Evolutionary conservation across 64 coral and sea anemone species (phyloP).

Genomic region (Actinia tenebrosa): DNA sequence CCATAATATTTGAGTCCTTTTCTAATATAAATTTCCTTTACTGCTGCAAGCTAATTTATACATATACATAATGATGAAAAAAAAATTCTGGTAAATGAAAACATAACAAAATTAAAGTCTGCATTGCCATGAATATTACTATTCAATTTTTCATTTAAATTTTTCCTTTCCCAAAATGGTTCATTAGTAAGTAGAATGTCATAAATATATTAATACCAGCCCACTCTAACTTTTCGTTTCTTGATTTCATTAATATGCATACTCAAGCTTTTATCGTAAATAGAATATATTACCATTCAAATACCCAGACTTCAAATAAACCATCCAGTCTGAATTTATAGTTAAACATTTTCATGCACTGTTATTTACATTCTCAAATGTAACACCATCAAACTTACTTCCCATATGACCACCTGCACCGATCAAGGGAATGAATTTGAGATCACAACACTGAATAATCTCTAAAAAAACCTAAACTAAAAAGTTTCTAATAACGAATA

Average conservation of each 20-base stretch:
- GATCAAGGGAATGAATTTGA: not conserved
- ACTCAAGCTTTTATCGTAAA: not conserved
- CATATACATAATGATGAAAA: not conserved
- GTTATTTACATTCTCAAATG: not conserved
- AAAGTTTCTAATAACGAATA: not conserved
- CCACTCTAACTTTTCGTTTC: not conserved
- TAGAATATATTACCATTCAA: not conserved
- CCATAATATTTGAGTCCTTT: no score
- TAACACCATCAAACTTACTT: not conserved
- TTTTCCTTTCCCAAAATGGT: not conserved
- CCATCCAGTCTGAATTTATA: not conserved
- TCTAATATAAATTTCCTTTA: no score
- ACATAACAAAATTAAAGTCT: not conserved
- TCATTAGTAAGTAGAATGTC: not conserved
- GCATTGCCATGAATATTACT: not conserved
- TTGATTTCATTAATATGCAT: not conserved
- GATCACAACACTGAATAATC: not conserved
- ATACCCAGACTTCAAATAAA: not conserved
- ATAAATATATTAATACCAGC: not conserved
- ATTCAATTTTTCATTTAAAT: not conserved
- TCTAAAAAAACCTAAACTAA: not conserved
- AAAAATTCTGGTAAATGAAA: not conserved
- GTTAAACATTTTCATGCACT: not conserved
- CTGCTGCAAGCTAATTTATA: no score
- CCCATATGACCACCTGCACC: not conserved